Evolutionary conservation across 2,797 vertebrate species (phyloP).

Genomic region (Petrocephalus schoutedeni): DNA sequence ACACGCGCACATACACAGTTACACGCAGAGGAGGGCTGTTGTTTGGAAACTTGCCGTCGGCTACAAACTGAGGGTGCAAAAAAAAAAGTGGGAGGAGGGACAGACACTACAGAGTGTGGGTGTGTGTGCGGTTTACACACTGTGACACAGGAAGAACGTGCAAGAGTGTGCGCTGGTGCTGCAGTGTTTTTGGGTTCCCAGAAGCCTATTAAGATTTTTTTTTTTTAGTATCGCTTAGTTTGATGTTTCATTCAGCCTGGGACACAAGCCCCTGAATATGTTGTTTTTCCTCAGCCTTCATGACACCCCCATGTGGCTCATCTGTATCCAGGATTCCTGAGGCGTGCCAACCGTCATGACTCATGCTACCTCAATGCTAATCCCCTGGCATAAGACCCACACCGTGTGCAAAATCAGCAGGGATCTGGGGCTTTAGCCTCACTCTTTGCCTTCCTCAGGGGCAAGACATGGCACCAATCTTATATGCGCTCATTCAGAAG

Average conservation of each 20-base stretch:
- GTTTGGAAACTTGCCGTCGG: neutral
- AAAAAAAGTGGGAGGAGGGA: neutral
- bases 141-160: neutral
- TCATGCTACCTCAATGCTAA: conserved; percentile 9
- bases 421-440: neutral
- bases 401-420: neutral
- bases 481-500: neutral
- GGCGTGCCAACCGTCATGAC: neutral
- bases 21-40: neutral
- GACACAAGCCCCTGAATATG: neutral
- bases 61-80: neutral
- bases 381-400: neutral
- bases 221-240: neutral
- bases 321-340: conserved; percentile 16
- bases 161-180: neutral
- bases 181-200: conserved; percentile 15
- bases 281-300: conserved; percentile 19
- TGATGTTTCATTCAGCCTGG: neutral
- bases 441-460: neutral
- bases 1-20: neutral
- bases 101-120: neutral
- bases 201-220: conserved; percentile 9
- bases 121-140: neutral
- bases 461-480: neutral
- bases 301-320: conserved; percentile 4